phyloP scores from a whole-genome alignment of 2,888 invertebrate species.

The Malacosoma neustria region DNA sequence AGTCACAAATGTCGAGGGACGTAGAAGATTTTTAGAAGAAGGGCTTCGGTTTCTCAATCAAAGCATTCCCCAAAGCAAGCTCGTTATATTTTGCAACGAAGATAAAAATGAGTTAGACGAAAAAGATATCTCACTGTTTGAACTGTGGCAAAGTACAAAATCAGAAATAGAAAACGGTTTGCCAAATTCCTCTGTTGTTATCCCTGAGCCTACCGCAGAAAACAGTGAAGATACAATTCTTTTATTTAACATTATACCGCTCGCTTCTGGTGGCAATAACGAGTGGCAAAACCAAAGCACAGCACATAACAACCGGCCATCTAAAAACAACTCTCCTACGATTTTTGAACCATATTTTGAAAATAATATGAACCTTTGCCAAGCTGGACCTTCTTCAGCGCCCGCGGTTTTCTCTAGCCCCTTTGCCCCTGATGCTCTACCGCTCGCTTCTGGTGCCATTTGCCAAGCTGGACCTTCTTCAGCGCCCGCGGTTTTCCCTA shows the following conservation, averaged over 20 bases:
- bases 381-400: conserved; percentile 9
- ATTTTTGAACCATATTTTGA: conserved; percentile 5
- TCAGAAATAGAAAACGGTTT: conserved; percentile 8
- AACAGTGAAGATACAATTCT: conserved; percentile 6
- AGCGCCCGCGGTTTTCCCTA: conserved; percentile 1
- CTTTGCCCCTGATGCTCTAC: too few relatives aligned
- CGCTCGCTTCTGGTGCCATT: conserved; percentile 6
- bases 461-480: conserved; percentile 9
- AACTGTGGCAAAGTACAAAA: conserved; percentile 9
- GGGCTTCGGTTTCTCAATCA: conserved; percentile 8
- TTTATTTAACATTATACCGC: conserved; percentile 4
- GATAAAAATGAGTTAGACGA: conserved; percentile 8
- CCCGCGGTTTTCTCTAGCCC: neutral
- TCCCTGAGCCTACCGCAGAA: conserved; percentile 6
- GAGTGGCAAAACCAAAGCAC: conserved; percentile 6
- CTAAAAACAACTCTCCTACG: conserved; percentile 5
- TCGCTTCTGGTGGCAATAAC: conserved; percentile 7
- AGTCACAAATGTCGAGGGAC: conserved; percentile 7
- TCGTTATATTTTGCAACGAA: conserved; percentile 9
- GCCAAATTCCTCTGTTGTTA: conserved; percentile 6
- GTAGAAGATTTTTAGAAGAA: conserved; percentile 8
- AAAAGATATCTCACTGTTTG: conserved; percentile 8
- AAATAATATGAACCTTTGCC: conserved; percentile 9
- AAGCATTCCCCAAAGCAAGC: conserved; percentile 8
- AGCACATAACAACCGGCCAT: conserved; percentile 7